phyloP scores from a whole-genome alignment of 2,888 invertebrate species.

The Eremobia ochroleuca region DNA sequence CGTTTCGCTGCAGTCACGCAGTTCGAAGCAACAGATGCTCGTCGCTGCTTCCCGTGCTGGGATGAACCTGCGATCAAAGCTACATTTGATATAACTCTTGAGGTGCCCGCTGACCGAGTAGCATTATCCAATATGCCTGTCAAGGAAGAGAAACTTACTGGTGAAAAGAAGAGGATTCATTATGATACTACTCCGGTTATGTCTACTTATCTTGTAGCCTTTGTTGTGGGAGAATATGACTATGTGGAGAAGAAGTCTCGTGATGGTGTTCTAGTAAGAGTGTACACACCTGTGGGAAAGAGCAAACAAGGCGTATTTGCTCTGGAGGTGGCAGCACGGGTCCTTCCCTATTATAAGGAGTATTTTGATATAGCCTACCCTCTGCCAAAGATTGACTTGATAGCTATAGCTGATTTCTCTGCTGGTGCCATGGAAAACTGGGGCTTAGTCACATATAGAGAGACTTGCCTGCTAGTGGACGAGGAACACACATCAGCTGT shows the following conservation, averaged over 20 bases:
- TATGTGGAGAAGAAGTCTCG: constrained; percentile 96
- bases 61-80: constrained; percentile 99
- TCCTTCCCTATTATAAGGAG: constrained; percentile 97
- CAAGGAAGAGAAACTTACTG: constrained; percentile 85
- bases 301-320: constrained; percentile 98
- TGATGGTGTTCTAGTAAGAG: constrained; percentile 95
- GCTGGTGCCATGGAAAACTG: constrained; percentile 99
- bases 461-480: constrained; percentile 97
- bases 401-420: constrained; percentile 98
- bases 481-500: constrained; percentile 96
- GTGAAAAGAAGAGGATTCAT: constrained; percentile 91
- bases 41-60: constrained; percentile 99
- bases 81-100: constrained; percentile 97
- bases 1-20: constrained; percentile 97
- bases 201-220: constrained; percentile 98
- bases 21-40: constrained; percentile 97
- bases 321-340: constrained; percentile 97
- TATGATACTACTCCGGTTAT: constrained; percentile 97
- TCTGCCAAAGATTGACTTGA: constrained; percentile 98
- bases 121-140: constrained; percentile 98
- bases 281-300: constrained; percentile 97
- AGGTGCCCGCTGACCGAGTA: constrained; percentile 95
- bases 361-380: constrained; percentile 99
- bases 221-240: constrained; percentile 98
- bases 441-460: constrained; percentile 98